Evolutionary conservation across 2,797 vertebrate genomes (phyloP).

Genomic region (Propithecus perrieri): DNA sequence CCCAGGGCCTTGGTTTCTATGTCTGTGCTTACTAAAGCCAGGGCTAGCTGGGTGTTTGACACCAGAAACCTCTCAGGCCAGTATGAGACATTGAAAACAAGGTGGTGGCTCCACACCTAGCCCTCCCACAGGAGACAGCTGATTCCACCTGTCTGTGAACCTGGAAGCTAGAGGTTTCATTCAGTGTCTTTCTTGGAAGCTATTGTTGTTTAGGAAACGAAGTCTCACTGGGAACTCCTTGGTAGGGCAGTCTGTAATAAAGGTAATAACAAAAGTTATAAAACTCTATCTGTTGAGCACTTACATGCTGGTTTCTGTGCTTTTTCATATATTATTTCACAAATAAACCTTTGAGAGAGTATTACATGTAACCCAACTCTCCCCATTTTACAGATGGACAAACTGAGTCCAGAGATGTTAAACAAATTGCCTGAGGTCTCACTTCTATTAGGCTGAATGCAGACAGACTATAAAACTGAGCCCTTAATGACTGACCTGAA

Average conservation of each 20-base stretch:
- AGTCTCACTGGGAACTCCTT: background rate
- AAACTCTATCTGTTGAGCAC: background rate
- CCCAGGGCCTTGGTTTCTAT: background rate
- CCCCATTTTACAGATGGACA: background rate
- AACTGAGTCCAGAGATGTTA: background rate
- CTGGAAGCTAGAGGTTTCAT: background rate
- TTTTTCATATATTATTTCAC: background rate
- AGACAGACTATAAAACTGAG: background rate
- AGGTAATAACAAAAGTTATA: background rate
- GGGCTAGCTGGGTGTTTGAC: background rate
- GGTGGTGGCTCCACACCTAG: background rate
- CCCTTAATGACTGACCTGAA: background rate
- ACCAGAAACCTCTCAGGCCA: background rate
- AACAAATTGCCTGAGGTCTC: background rate
- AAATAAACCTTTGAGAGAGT: background rate
- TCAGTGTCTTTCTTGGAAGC: background rate
- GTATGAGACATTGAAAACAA: background rate
- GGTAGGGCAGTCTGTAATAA: background rate
- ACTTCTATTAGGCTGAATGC: background rate
- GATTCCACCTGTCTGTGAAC: background rate
- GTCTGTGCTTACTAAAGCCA: background rate
- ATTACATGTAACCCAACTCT: background rate
- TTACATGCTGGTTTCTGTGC: accelerated
- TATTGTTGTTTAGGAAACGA: background rate
- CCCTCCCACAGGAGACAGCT: background rate